Evolutionary conservation across 1,140 invertebrate species (phyloP), one percentile per base, ranked within the genome.

Genomic region (Varroa destructor): DNA sequence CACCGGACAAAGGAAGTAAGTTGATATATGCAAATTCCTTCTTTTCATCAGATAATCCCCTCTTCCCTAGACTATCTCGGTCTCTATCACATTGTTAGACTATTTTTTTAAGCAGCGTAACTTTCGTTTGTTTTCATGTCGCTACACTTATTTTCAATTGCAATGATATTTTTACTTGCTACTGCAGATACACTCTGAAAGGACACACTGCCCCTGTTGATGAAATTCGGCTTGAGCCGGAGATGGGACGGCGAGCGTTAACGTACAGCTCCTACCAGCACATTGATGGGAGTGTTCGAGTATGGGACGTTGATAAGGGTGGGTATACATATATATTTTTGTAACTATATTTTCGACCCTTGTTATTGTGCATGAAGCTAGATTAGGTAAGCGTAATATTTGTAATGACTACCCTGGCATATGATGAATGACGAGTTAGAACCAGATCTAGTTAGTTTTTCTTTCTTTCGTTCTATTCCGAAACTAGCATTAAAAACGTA

Each of bases 241-340:
- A 85, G n/a, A 79, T 83, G 8, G 88, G 88, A 12, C 83, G 83
- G 71, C 80, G 85, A 43, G 84, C 88, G 74, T 79, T 90, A 43
- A 89, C 89, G 8, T 84, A 84, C 43, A 88, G 90, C 79, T 84
- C 85, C 51, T 79, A 83, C 73, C 84, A 86, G 43, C 79, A 84
- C 70, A 67, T 67, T 46, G 89, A 91, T 79, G 79, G 83, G 55
- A 87, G 87, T 37, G 84, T 91, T 56, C 81, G 89, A 56, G 81
- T 90, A 8, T 91, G 89, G 89, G 86, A 90, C 78, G 76, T 90
- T 6, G 84, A 84, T 75, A 84, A 85, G 77, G 89, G 89, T 89
- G 79, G 74, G 46, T 14, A 71, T 43, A 51, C n/a, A 71, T 40
- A 72, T 25, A 25, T 25, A 0, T 25, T 25, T 25, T 25, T 25